Base-by-base conservation (phyloP, 1,140 invertebrate genomes). In the Linepithema humile region DNA sequence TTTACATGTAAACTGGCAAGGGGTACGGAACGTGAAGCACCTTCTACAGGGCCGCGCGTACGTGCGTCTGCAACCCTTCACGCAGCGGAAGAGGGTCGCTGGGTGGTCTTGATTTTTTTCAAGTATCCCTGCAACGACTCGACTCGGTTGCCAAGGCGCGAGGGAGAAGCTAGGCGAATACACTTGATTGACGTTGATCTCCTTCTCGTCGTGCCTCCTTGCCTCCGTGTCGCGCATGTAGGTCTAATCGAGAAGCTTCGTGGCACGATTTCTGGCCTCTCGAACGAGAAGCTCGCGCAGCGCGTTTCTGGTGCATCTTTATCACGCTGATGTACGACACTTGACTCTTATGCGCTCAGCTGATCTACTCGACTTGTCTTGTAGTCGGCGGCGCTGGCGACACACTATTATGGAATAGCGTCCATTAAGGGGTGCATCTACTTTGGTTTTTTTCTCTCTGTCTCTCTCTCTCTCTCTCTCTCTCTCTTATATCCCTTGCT, bases 81-180 rank as follows among this genome's bases (percentile, higher is more conserved):
- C 75, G 64, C 83, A 84, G 70, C 48, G 86, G 82, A 90, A 93
- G 89, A 90, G 89, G 92, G 90, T 92, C 90, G 91, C 90, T 92
- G 91, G 91, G 89, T 93, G 93, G 90, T 93, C 92, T 92, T 93
- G 90, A 92, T 93, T 93, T 90, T 86, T 88, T 91, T 89, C 75
- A 90, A 91, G 90, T 88, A 84, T 67, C 84, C 29, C 80, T 48
- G 67, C 55, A 77, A 43, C 60, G 69, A 75, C 40, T 65, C 77
- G 55, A 64, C 84, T 64, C 59, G 10, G 65, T 91, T 88, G 82
- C 85, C 73, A 85, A 88, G 87, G 80, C 84, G 87, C 78, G 73
- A 83, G 35, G 50, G 53, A 83, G 75, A 70, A 60, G 26, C 53
- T 26, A 77, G 10, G 29, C 43, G 65, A 74, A 69, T 55, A 40